phyloP scores from a whole-genome alignment of 2,888 invertebrate genomes.

The Philereme vetulata region DNA sequence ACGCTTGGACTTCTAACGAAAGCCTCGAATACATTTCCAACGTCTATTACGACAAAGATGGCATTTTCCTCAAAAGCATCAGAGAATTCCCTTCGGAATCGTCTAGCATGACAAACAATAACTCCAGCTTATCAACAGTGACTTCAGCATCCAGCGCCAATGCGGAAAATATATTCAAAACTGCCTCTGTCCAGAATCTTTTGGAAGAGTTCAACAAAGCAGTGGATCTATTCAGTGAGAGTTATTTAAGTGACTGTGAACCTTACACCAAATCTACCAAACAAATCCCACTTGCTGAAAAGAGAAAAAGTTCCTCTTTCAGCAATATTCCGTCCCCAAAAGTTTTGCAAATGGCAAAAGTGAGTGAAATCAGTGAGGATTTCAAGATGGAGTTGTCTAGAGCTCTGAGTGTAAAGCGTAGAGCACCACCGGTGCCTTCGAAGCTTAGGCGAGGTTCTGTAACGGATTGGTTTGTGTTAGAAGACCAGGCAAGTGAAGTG shows the following conservation, averaged over 20 bases:
- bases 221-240: slow-evolving; percentile 75
- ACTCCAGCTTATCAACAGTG: slow-evolving; percentile 65
- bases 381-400: slow-evolving; percentile 67
- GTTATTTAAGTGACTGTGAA: slow-evolving; percentile 74
- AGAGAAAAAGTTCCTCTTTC: slow-evolving; percentile 71
- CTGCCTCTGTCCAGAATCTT: slow-evolving; percentile 67
- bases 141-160: slow-evolving; percentile 67
- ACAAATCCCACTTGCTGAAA: slow-evolving; percentile 51
- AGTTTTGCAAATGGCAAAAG: slow-evolving; percentile 68
- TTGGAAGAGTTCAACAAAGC: slow-evolving; percentile 71
- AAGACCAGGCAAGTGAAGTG: slow-evolving; percentile 53
- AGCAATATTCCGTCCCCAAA: slow-evolving; percentile 69
- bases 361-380: slow-evolving; percentile 68
- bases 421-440: slow-evolving; percentile 36
- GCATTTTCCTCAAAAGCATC: slow-evolving; percentile 67
- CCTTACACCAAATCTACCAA: slow-evolving; percentile 64
- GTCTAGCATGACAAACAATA: slow-evolving; percentile 45
- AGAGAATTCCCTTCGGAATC: slow-evolving; percentile 63
- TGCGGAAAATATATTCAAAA: slow-evolving; percentile 62
- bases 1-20: slow-evolving; percentile 68
- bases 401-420: slow-evolving; percentile 56
- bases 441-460: slow-evolving; percentile 68
- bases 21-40: slow-evolving; percentile 70
- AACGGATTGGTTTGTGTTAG: slow-evolving; percentile 77
- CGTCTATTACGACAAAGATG: slow-evolving; percentile 67